These are phyloP conservation scores for Lacerta agilis DNA, from an alignment of 2,797 vertebrate genomes.

Conservation along the genomic window DNA sequence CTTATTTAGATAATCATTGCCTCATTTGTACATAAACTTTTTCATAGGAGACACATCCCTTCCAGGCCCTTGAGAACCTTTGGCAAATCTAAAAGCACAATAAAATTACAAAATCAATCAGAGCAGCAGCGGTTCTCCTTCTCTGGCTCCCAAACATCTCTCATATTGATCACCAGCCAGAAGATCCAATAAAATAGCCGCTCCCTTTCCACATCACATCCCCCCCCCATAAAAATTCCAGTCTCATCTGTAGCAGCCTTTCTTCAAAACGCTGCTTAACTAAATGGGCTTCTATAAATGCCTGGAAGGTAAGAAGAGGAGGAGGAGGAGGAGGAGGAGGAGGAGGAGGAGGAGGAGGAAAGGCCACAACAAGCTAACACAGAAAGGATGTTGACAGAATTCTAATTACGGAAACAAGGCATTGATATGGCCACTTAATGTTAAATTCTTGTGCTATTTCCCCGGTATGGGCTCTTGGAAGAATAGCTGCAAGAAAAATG, in stretches of 20 bases:
- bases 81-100: conserved; percentile 29
- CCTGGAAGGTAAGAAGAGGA: not conserved
- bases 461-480: not conserved
- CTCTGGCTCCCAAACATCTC: conserved; percentile 25
- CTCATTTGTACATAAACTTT: conserved; percentile 30
- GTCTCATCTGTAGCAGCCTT: conserved; percentile 15
- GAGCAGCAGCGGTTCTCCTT: conserved; percentile 14
- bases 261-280: conserved; percentile 27
- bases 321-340: not conserved
- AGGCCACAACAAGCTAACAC: not conserved
- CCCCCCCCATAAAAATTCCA: conserved; percentile 28
- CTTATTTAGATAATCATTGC: conserved; percentile 34
- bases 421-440: not conserved
- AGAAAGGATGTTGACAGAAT: not conserved
- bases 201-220: conserved; percentile 18
- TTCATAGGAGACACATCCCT: conserved; percentile 22
- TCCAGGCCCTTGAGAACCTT: conserved; percentile 5
- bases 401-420: not conserved
- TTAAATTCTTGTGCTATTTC: not conserved
- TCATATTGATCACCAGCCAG: conserved; percentile 40
- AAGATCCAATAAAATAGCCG: conserved; percentile 23
- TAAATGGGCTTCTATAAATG: not conserved
- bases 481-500: not conserved
- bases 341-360: not conserved
- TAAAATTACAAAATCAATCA: conserved; percentile 46